Base-by-base conservation (phyloP, 2,797 vertebrate species). In the Jordanella pulchra region DNA sequence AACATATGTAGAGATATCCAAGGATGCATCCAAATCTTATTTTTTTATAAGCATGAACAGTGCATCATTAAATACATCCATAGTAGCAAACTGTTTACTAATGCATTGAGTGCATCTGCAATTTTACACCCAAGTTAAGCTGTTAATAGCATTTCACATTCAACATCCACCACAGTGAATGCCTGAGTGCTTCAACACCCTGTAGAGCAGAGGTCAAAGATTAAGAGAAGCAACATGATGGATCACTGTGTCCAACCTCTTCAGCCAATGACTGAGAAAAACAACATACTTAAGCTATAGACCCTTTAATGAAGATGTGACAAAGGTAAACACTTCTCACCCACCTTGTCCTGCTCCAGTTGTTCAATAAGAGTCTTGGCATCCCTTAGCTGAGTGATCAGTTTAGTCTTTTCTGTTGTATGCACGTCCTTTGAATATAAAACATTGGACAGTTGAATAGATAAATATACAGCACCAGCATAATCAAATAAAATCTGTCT, bases 331-430 rank as follows among this genome's bases (percentile, higher is more conserved):
- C n/a, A 44, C 35, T 44, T 30, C n/a, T 84, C 45, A 39, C 90
- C 92, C 94, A 99, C 98, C 96, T 99, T 99, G 94, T 99, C 98
- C 93, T 99, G 98, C 89, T 98, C 96, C 89, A 99, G 95, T 87
- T 99, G 97, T 83, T 99, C 98, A 87, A 99, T 96, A 77, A 96
- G 95, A 89, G 99, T 95, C 93, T 99, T 99, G 76, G 97, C 98
- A 90, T 99, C 97, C 53, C 96, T 95, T 71, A 99, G 92, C 77
- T 99, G 98, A 32, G 95, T 99, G 86, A 99, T 99, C 86, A 99
- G 88, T 89, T 97, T 98, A 2, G 96, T 97, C 93, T 99, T 99
- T 91, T 99, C 98, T 84, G 94, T 91, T 69, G 96, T 97, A 85
- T 99, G 97, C 74, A 99, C 93, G 60, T 99, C 97, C 98, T 99